These are phyloP conservation scores for Haliaeetus leucogaster DNA, from an alignment of 2,113 vertebrate genomes.

Conservation along the genomic window DNA sequence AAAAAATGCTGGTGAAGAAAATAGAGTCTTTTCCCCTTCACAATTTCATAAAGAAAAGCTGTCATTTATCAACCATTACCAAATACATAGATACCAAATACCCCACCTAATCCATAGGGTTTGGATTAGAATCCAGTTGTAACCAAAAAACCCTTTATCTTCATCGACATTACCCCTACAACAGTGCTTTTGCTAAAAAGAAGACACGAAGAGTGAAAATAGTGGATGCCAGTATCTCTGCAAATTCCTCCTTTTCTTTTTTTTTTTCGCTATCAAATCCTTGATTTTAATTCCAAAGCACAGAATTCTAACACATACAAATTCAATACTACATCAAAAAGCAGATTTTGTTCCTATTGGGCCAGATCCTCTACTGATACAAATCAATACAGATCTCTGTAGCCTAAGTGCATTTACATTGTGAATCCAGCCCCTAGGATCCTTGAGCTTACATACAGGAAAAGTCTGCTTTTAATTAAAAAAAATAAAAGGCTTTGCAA, in stretches of 20 bases:
- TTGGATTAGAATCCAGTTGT: background rate
- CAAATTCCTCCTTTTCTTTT: background rate
- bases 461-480: conserved; percentile 53
- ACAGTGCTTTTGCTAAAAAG: background rate
- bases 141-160: background rate
- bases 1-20: background rate
- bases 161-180: background rate
- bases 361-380: conserved; percentile 13
- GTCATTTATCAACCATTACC: background rate
- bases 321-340: background rate
- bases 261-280: background rate
- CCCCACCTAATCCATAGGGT: background rate
- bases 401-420: conserved; percentile 32
- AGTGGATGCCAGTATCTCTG: background rate
- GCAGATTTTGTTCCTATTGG: background rate
- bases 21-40: background rate
- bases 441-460: background rate
- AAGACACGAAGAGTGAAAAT: background rate
- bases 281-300: conserved; percentile 16
- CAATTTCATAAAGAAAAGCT: background rate
- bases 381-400: conserved; percentile 45
- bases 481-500: background rate
- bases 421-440: conserved; percentile 45
- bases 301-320: background rate
- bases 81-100: background rate